Conservation (phyloP, 2,797 vertebrate species). For the Mormyrops boulengeri region DNA sequence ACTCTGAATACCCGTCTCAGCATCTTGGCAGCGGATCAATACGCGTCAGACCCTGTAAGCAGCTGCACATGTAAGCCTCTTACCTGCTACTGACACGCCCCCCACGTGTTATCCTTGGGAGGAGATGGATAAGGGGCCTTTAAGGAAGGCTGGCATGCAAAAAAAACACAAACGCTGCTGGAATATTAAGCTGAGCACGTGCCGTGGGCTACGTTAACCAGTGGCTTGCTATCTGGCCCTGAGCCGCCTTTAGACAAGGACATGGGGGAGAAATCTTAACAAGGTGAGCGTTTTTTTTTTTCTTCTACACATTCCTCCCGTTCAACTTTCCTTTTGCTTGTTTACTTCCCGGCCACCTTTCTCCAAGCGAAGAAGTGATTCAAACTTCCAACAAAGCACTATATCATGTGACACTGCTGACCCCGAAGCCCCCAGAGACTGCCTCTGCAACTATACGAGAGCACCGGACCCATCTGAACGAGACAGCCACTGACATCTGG, state of each 20-base stretch:
- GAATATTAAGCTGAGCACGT: conserved; percentile 8
- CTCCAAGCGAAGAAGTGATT: not conserved
- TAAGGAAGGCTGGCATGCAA: not conserved
- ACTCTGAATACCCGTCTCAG: not conserved
- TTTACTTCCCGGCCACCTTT: not conserved
- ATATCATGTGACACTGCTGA: conserved; percentile 22
- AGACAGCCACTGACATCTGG: conserved; percentile 19
- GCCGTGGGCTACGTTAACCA: not conserved
- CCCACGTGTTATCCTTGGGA: conserved; percentile 3
- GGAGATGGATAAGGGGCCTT: conserved; percentile 8
- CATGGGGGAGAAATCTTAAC: conserved; percentile 19
- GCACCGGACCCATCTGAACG: not conserved
- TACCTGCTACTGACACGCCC: conserved; percentile 16
- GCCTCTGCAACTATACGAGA: not conserved
- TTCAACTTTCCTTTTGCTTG: not conserved
- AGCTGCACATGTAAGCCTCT: conserved; percentile 19
- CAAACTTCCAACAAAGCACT: not conserved
- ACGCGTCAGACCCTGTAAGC: not conserved
- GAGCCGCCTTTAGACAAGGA: not conserved
- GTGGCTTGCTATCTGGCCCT: conserved; percentile 4
- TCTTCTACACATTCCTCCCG: not conserved
- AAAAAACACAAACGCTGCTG: conserved; percentile 6
- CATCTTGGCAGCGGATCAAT: conserved; percentile 14
- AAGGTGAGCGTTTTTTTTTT: not conserved
- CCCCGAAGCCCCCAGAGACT: not conserved